Conservation (phyloP, 1,140 invertebrate genomes). For the Calephelis nemesis region DNA sequence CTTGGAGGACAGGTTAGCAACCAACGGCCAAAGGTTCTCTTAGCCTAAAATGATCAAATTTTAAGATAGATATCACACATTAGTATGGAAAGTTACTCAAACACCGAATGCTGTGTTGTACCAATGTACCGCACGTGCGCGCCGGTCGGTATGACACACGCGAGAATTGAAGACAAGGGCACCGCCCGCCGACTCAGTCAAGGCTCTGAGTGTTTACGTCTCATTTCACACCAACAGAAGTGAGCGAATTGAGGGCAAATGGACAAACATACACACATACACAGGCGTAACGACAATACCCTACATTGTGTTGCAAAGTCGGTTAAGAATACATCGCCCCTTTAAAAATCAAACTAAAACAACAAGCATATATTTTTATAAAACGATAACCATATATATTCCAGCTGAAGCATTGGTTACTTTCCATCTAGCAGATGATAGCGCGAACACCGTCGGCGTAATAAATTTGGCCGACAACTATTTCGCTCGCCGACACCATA, state of each 20-base stretch:
- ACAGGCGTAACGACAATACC: too few relatives aligned
- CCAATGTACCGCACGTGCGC: conserved; percentile 18
- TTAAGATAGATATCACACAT: too few relatives aligned
- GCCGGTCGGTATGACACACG: neutral
- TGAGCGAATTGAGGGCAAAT: too few relatives aligned
- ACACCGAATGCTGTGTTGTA: neutral
- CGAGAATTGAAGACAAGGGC: conserved; percentile 26
- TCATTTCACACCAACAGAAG: conserved; percentile 8
- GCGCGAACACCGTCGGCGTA: neutral
- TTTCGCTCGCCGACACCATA: conserved; percentile 31
- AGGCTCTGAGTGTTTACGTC: conserved; percentile 38
- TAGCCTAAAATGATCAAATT: too few relatives aligned
- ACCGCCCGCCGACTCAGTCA: conserved; percentile 23
- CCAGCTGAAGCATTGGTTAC: too few relatives aligned
- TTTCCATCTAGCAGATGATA: conserved; percentile 5
- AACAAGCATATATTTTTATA: conserved; percentile 23
- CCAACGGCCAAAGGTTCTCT: too few relatives aligned
- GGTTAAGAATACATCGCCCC: too few relatives aligned
- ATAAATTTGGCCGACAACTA: conserved; percentile 5
- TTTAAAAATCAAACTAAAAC: neutral
- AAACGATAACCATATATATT: conserved; percentile 1
- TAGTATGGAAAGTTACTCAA: too few relatives aligned
- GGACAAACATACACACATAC: too few relatives aligned
- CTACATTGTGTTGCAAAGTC: too few relatives aligned
- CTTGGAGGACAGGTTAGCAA: too few relatives aligned